These are phyloP conservation scores for Lochmaea crataegi DNA, from an alignment of 2,888 invertebrate genomes.

Conservation along the genomic window DNA sequence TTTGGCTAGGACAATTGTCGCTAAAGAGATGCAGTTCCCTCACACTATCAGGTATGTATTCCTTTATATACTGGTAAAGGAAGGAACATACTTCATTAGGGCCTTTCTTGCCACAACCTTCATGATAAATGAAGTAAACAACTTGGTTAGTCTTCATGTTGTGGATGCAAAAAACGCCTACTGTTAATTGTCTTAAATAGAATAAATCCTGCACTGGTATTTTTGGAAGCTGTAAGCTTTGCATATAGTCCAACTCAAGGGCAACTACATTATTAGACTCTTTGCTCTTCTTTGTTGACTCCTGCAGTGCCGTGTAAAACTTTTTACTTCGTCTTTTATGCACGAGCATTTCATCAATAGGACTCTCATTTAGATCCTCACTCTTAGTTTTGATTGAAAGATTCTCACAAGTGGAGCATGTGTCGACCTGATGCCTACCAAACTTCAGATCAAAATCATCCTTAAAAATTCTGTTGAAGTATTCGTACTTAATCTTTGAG, in stretches of 20 bases:
- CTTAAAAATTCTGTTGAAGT: too few species aligned
- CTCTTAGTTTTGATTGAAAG: background rate
- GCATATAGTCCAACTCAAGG: slow-evolving; percentile 24
- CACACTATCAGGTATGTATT: slow-evolving; percentile 1
- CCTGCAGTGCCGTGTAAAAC: slow-evolving; percentile 3
- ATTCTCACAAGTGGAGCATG: background rate
- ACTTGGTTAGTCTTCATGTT: slow-evolving; percentile 3
- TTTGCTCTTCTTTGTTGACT: background rate
- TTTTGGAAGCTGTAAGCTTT: slow-evolving; percentile 30
- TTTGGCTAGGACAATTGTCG: too few species aligned
- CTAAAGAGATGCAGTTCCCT: background rate
- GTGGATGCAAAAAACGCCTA: slow-evolving; percentile 23
- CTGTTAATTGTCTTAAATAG: slow-evolving; percentile 25
- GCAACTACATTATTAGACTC: slow-evolving; percentile 2
- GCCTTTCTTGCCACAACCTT: background rate
- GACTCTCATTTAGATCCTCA: background rate
- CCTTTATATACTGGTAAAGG: slow-evolving; percentile 1
- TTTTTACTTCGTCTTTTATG: background rate
- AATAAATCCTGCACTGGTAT: slow-evolving; percentile 31
- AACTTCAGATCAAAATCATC: background rate
- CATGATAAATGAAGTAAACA: slow-evolving; percentile 9
- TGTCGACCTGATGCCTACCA: background rate
- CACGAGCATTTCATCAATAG: background rate
- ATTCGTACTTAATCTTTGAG: too few species aligned
- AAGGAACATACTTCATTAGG: slow-evolving; percentile 4